Percentiles rank a stretch among this genome's conserved stretches.
Conservation (phyloP, 2,113 vertebrate species). For the Sula dactylatra region DNA sequence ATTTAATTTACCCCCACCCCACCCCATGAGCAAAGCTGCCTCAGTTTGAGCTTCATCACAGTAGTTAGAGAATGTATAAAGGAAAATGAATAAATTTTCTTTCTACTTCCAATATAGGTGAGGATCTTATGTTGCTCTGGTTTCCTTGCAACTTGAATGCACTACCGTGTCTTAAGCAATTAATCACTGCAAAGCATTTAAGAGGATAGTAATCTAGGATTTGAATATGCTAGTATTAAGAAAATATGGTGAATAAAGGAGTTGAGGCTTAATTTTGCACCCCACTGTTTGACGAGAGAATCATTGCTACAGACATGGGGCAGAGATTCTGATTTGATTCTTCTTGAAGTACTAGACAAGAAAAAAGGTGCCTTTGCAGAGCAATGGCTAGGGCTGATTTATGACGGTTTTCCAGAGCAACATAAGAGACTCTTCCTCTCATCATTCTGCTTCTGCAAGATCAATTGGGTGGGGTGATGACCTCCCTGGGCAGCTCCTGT, state of each 20-base stretch:
- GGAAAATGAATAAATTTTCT: not conserved
- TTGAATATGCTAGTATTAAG: slow-evolving; percentile 6
- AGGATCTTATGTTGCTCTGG: not conserved
- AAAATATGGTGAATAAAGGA: not conserved
- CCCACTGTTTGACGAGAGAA: not conserved
- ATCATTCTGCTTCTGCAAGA: not conserved
- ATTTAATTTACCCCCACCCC: not conserved
- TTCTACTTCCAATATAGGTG: not conserved
- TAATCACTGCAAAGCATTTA: slow-evolving; percentile 23
- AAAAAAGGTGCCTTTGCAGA: not conserved
- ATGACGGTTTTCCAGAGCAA: not conserved
- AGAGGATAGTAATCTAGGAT: slow-evolving; percentile 7
- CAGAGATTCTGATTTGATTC: not conserved
- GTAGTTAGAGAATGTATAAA: not conserved
- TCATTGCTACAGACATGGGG: not conserved
- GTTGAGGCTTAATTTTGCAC: not conserved
- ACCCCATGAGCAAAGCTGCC: not conserved
- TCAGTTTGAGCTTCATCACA: not conserved
- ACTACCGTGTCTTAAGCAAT: not conserved
- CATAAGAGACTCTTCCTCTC: not conserved
- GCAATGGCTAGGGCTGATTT: not conserved
- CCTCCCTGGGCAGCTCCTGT: not conserved
- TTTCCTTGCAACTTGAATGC: not conserved
- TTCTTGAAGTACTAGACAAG: not conserved
- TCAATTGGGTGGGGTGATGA: not conserved